Evolutionary conservation across 1,140 invertebrate genomes (phyloP), one percentile per base, ranked within the genome.

Genomic region (Catajapyx aquilonaris): DNA sequence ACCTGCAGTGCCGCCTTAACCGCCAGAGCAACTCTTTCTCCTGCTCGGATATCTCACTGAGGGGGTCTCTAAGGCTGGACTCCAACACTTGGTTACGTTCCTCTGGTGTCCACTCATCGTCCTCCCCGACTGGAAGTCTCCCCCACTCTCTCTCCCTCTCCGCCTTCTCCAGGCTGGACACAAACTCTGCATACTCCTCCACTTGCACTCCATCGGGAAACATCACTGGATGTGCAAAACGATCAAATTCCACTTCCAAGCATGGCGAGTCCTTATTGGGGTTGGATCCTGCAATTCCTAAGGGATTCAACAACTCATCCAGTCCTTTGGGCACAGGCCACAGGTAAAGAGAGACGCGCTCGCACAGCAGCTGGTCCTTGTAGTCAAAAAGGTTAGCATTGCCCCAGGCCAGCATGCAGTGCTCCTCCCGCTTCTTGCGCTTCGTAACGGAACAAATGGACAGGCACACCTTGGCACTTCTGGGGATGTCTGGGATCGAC

Each of bases 351-450:
- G 57, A 59, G 3, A 59, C 47, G 44, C 63, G 60, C 3, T 61
- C 68, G 39, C 51, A 53, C 17, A 65, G 44, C 1, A 73, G 48
- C 17, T 57, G 52, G 35, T 59, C 54, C 40, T 57, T 57, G 49
- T 63, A 73, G 48, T 73, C 65, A 54, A 74, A 74, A 41, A 74
- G 37, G 34, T 64, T 62, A 3, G 74, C 43, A 47, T 71, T 74
- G 11, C 62, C 63, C 65, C 65, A 73, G 0, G 60, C 65, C 19
- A 72, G 43, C 40, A 68, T 60, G 47, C 53, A 63, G 22, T 60
- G 50, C 35, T 69, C 63, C 54, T 66, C 43, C 42, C 48, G 54
- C 31, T 50, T 48, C 34, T 58, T 57, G 31, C 55, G 49, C 34
- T 53, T 56, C 1, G 57, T 54, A 5, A 65, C 55, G 22, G 56